phyloP scores from a whole-genome alignment of 2,888 invertebrate genomes.

The Drosophila nr. medialis region DNA sequence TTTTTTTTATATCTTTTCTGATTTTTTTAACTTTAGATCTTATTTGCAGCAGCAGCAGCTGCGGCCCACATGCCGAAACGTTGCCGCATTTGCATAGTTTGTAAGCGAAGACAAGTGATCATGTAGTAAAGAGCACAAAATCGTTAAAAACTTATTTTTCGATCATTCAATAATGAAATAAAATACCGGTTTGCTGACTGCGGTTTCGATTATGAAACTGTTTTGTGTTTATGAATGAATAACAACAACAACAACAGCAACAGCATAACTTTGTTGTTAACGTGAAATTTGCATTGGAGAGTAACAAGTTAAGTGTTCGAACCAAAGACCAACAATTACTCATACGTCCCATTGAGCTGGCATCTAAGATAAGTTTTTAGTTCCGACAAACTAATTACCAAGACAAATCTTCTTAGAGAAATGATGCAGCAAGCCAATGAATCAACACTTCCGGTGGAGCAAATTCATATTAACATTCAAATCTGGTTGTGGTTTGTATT shows the following conservation, averaged over 20 bases:
- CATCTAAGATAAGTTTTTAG: conserved; percentile 15
- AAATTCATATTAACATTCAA: conserved; percentile 13
- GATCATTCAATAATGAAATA: conserved; percentile 62
- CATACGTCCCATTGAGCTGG: conserved; percentile 54
- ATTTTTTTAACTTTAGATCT: conserved; percentile 13
- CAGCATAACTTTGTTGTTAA: conserved; percentile 30
- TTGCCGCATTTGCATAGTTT: conserved; percentile 73
- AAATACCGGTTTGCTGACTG: conserved; percentile 52
- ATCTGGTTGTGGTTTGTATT: conserved; percentile 30
- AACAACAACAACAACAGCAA: conserved; percentile 20
- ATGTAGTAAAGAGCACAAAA: conserved; percentile 70
- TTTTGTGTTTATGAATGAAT: conserved; percentile 68
- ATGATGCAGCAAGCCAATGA: conserved; percentile 33
- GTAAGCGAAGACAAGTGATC: conserved; percentile 70
- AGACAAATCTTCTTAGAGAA: conserved; percentile 25
- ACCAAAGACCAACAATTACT: conserved; percentile 53
- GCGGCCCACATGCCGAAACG: conserved; percentile 63
- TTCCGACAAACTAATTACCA: conserved; percentile 59
- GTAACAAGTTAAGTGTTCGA: conserved; percentile 33
- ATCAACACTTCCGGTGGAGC: conserved; percentile 51
- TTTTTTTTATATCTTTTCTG: conserved; percentile 3
- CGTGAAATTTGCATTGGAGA: conserved; percentile 52
- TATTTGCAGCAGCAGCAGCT: conserved; percentile 44
- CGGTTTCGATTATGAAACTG: conserved; percentile 64
- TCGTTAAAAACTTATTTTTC: conserved; percentile 73